These are phyloP conservation scores for Excalfactoria chinensis DNA, from an alignment of 2,113 vertebrate species.

Conservation along the genomic window DNA sequence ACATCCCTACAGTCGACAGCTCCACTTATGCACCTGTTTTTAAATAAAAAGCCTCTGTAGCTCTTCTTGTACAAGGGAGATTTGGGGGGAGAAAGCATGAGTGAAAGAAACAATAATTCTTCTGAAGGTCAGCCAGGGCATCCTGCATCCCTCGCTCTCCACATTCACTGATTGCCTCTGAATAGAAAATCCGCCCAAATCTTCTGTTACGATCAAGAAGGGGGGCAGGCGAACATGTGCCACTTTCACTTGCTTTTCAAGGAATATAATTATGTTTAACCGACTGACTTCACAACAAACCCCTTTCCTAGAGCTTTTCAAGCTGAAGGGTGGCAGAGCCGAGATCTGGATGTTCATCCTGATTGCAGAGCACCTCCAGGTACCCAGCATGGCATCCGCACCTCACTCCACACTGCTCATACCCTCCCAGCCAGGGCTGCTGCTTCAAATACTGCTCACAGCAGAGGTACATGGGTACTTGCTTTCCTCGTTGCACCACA, in stretches of 20 bases:
- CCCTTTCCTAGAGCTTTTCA: conserved; percentile 41
- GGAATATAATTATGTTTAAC: conserved; percentile 71
- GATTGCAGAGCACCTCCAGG: neutral
- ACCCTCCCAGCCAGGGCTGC: neutral
- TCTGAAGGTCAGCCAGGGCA: conserved; percentile 74
- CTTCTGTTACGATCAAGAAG: conserved; percentile 57
- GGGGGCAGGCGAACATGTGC: conserved; percentile 14
- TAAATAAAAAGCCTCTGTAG: conserved; percentile 48
- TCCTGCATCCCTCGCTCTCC: conserved; percentile 43
- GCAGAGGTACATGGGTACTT: neutral
- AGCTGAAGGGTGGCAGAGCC: neutral
- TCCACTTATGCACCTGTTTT: conserved; percentile 69
- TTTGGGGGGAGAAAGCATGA: neutral
- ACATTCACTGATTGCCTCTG: conserved; percentile 64
- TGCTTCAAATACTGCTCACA: neutral
- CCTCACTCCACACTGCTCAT: neutral
- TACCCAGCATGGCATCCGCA: neutral
- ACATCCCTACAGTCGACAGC: conserved; percentile 14
- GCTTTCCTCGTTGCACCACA: neutral
- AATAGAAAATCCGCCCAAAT: conserved; percentile 74
- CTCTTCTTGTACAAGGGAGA: conserved; percentile 22
- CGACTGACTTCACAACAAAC: conserved; percentile 54
- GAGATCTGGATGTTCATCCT: neutral
- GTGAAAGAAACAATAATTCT: conserved; percentile 69
- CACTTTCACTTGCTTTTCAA: conserved; percentile 45